Conservation (phyloP, 2,888 invertebrate species). For the Conops quadrifasciatus region DNA sequence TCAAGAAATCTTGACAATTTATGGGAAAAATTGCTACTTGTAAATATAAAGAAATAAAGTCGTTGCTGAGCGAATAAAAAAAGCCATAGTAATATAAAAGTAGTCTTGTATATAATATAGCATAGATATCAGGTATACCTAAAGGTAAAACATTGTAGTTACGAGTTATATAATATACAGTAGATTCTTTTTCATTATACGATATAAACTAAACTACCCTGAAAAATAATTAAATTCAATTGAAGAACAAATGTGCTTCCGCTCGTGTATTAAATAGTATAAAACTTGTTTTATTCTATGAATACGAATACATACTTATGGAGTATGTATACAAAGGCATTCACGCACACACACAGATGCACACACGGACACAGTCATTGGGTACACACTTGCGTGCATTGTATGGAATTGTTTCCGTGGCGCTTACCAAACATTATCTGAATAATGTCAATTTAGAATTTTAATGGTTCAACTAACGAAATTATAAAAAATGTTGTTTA, state of each 20-base stretch:
- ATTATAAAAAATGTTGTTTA: conserved; percentile 17
- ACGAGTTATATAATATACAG: no score
- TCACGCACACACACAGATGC: neutral
- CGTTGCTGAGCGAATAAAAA: no score
- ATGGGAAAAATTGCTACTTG: no score
- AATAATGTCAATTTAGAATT: conserved; percentile 23
- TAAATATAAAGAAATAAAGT: no score
- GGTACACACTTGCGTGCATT: neutral
- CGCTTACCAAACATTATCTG: conserved; percentile 19
- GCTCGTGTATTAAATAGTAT: conserved; percentile 9
- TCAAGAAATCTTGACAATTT: no score
- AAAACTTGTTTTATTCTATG: conserved; percentile 7
- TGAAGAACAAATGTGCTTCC: conserved; percentile 29
- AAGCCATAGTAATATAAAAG: no score
- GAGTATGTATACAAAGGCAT: neutral
- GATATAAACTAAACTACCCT: neutral
- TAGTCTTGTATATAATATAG: no score
- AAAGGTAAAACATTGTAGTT: no score
- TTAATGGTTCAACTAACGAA: conserved; percentile 32
- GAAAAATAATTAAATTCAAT: conserved; percentile 32
- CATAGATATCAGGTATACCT: no score
- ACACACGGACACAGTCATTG: neutral
- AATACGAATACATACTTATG: neutral
- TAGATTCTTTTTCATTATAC: no score
- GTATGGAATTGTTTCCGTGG: conserved; percentile 20